Evolutionary conservation across 2,113 vertebrate species (phyloP).

Genomic region (Eleginops maclovinus): DNA sequence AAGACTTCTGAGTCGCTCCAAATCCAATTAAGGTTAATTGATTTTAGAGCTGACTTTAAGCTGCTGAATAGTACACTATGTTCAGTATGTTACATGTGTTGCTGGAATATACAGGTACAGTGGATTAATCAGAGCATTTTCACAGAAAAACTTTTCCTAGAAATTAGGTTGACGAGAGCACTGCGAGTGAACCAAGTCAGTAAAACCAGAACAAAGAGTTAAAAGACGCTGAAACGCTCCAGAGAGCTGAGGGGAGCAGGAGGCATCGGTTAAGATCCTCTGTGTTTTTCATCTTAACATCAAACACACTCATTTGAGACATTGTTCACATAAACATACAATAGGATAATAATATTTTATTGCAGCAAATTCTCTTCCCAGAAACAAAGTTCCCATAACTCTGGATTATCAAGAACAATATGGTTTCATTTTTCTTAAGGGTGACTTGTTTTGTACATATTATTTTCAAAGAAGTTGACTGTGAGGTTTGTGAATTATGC

Average conservation of each 20-base stretch:
- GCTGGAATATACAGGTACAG: too few species aligned
- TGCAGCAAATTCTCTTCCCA: too few species aligned
- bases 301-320: too few species aligned
- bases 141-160: not conserved
- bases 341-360: too few species aligned
- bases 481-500: conserved; percentile 16
- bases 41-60: not conserved
- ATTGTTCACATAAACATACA: too few species aligned
- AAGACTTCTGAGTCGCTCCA: not conserved
- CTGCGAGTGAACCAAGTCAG: too few species aligned
- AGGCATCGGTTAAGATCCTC: too few species aligned
- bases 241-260: not conserved
- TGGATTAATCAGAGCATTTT: not conserved
- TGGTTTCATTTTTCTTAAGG: not conserved
- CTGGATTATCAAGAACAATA: too few species aligned
- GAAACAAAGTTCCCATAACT: too few species aligned
- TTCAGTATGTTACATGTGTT: too few species aligned
- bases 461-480: not conserved
- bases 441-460: not conserved
- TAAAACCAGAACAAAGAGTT: not conserved
- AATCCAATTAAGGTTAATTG: not conserved
- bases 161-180: not conserved
- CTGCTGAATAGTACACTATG: too few species aligned
- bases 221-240: not conserved
- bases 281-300: too few species aligned